These are phyloP conservation scores for Dendropsophus ebraccatus DNA, from an alignment of 2,113 vertebrate species.

Conservation along the genomic window DNA sequence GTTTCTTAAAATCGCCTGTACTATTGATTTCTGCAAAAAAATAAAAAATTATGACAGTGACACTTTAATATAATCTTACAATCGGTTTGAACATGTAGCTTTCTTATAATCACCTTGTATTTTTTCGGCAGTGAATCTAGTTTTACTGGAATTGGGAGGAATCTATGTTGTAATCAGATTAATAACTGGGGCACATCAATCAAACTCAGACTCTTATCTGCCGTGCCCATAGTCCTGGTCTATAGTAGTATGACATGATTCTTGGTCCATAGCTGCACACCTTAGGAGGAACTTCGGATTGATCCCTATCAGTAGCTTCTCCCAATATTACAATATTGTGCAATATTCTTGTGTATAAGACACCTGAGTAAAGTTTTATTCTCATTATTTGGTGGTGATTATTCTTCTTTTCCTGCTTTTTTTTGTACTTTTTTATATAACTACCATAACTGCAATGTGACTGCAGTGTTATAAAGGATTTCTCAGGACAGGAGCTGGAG, in stretches of 20 bases:
- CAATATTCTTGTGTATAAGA: neutral
- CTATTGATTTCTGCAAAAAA: too few species aligned
- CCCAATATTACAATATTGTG: neutral
- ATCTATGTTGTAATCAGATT: neutral
- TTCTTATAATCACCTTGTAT: neutral
- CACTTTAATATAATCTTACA: neutral
- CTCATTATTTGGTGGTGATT: neutral
- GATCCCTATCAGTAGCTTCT: neutral
- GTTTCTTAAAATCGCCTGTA: too few species aligned
- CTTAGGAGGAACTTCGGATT: neutral
- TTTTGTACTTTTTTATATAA: neutral
- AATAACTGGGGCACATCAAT: neutral
- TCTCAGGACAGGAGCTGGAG: neutral
- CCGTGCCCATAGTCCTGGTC: neutral
- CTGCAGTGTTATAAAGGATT: neutral
- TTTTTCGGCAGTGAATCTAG: neutral
- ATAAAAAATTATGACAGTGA: too few species aligned
- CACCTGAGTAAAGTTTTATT: too few species aligned
- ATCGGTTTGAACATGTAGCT: neutral
- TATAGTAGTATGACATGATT: neutral
- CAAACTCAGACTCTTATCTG: neutral
- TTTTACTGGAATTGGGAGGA: conserved; percentile 2
- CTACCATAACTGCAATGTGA: neutral
- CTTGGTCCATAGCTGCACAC: neutral
- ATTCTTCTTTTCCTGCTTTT: too few species aligned